Percentiles rank a stretch among this genome's conserved stretches.
phyloP scores from a whole-genome alignment of 2,113 vertebrate species.

The Gobius niger region DNA sequence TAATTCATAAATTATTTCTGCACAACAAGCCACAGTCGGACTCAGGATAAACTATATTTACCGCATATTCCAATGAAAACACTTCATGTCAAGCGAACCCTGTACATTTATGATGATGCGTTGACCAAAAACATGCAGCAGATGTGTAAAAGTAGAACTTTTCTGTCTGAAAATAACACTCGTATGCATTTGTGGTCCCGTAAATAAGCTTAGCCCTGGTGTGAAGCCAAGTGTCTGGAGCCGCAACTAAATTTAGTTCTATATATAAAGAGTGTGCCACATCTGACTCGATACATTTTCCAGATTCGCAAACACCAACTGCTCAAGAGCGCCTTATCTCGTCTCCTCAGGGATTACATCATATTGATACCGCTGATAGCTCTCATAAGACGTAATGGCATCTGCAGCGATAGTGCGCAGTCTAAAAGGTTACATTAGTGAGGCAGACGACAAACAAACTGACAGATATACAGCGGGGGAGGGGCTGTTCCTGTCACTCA shows the following conservation, averaged over 20 bases:
- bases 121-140: not conserved
- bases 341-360: constrained; percentile 29
- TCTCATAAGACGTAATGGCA: constrained; percentile 11
- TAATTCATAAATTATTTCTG: too few species aligned
- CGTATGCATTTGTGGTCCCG: not conserved
- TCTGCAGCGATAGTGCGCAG: not conserved
- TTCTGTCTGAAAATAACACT: not conserved
- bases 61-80: too few species aligned
- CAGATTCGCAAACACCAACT: constrained; percentile 14
- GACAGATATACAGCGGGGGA: constrained; percentile 4
- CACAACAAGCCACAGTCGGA: too few species aligned
- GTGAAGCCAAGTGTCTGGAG: constrained; percentile 1
- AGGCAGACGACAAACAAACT: constrained; percentile 18
- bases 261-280: not conserved
- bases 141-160: not conserved
- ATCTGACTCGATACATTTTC: constrained; percentile 7
- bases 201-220: constrained; percentile 4
- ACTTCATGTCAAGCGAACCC: not conserved
- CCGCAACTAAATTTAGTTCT: constrained; percentile 2
- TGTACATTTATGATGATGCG: not conserved
- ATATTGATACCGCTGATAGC: constrained; percentile 9
- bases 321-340: constrained; percentile 14
- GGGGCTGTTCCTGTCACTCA: constrained; percentile 28
- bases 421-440: constrained; percentile 1
- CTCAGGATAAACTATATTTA: too few species aligned